Conservation (phyloP, 2,888 invertebrate species). For the Dichetophora obliterata region DNA sequence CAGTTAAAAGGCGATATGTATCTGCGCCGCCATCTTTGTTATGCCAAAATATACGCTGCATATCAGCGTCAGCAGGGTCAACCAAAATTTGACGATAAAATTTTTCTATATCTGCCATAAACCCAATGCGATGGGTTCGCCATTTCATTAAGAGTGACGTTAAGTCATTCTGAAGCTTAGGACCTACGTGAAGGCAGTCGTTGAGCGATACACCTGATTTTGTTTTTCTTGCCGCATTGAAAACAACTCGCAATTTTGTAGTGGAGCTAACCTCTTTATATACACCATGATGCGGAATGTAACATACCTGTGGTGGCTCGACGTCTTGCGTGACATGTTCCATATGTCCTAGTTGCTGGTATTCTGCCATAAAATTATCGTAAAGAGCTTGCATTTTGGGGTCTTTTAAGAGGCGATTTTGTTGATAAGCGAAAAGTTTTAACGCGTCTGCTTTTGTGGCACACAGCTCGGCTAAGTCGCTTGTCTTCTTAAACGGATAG, state of each 20-base stretch:
- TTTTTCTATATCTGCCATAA: too few species aligned
- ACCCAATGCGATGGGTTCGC: too few species aligned
- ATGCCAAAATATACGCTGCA: conserved; percentile 45
- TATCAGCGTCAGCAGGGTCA: conserved; percentile 36
- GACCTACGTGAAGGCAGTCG: conserved; percentile 45
- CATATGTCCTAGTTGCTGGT: conserved; percentile 33
- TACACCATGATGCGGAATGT: conserved; percentile 40
- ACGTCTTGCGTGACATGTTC: too few species aligned
- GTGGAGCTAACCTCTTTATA: conserved; percentile 43
- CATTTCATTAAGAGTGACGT: conserved; percentile 36
- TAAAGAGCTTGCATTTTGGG: too few species aligned
- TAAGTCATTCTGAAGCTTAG: conserved; percentile 44
- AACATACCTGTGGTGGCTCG: conserved; percentile 12
- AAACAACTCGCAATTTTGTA: conserved; percentile 42
- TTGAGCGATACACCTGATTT: conserved; percentile 39
- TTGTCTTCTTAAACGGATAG: too few species aligned
- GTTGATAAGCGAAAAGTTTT: too few species aligned
- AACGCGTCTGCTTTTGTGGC: too few species aligned
- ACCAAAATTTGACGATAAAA: conserved; percentile 37
- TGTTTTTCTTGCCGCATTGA: conserved; percentile 35
- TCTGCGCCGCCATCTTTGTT: not conserved
- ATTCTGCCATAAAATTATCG: conserved; percentile 38
- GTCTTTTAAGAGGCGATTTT: too few species aligned
- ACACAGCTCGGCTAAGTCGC: too few species aligned
- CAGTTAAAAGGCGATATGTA: too few species aligned